These are phyloP conservation scores for Diabrotica balteata DNA, from an alignment of 2,888 invertebrate species.

Conservation along the genomic window DNA sequence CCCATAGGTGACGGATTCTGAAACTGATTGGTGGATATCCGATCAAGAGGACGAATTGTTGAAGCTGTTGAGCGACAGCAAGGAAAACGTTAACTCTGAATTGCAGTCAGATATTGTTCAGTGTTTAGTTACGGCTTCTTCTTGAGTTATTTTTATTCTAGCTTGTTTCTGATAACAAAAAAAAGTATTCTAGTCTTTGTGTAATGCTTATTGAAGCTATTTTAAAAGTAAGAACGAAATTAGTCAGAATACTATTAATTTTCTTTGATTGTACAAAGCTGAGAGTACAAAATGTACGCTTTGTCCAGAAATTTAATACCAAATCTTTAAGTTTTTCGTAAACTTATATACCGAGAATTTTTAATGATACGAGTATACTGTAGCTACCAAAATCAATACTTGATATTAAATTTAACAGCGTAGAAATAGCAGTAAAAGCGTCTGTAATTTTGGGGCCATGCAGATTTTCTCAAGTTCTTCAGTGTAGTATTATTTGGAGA, in stretches of 20 bases:
- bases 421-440: too few species aligned
- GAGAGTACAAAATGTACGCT: too few species aligned
- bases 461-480: too few species aligned
- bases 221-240: slow-evolving; percentile 13
- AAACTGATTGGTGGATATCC: slow-evolving; percentile 79
- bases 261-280: too few species aligned
- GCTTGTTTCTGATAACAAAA: slow-evolving; percentile 32
- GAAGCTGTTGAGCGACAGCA: slow-evolving; percentile 74
- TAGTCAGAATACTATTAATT: slow-evolving; percentile 23
- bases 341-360: too few species aligned
- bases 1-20: slow-evolving; percentile 66
- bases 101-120: slow-evolving; percentile 59
- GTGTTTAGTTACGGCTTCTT: slow-evolving; percentile 51
- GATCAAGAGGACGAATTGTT: slow-evolving; percentile 81
- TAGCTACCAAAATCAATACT: too few species aligned
- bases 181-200: slow-evolving; percentile 30
- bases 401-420: too few species aligned
- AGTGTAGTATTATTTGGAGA: too few species aligned
- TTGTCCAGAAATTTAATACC: too few species aligned
- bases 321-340: too few species aligned
- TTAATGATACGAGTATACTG: too few species aligned
- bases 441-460: too few species aligned
- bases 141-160: slow-evolving; percentile 30
- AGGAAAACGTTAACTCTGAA: slow-evolving; percentile 66
- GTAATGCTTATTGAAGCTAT: slow-evolving; percentile 20